Base-by-base conservation (phyloP, 2,113 vertebrate species). In the Sinocyclocheilus grahami region DNA sequence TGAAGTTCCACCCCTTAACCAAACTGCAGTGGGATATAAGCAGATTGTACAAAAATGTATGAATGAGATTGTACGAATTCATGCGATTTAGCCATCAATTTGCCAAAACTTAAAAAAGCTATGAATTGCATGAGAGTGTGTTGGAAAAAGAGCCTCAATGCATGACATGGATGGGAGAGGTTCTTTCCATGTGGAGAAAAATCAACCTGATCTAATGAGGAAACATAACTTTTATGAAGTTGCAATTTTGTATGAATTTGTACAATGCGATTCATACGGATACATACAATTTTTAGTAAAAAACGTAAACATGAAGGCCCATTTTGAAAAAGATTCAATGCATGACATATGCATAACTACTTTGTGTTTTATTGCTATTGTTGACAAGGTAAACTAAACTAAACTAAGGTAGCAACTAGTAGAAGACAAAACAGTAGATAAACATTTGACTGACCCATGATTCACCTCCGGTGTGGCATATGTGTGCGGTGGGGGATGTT, bases 381-480 rank as follows among this genome's bases (percentile, higher is more conserved):
- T 62, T 71, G 4, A 11, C 62, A 24, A 13, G 20, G 1, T n/a
- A n/a, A 62, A 62, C 58, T 62, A 58, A 58, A 58, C 55, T 58
- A 24, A 27, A 62, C 53, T 46, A 16, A 30, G 46, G 2, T 60
- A 22, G 18, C 72, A 85, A 46, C 42, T 22, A 86, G n/a, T 24
- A 37, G 9, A 74, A 62, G 33, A n/a, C 77, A 74, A 20, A 24
- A 39, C 27, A 37, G 27, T 80, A 71, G 62, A 82, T 83, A 22
- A 87, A 74, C 69, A 77, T 65, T 24, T 78, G 14, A 69, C 4
- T 85, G 75, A 22, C 81, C 81, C 51, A 46, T 33, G 33, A 39
- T 83, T 87, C 51, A 87, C 86, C 86, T 84, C 55, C 20, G 4
- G 39, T 65, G 39, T 30, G 74, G 60, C 48, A 71, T 69, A 81